These are phyloP conservation scores for Suncus etruscus DNA, from an alignment of 2,113 vertebrate genomes.

Conservation along the genomic window DNA sequence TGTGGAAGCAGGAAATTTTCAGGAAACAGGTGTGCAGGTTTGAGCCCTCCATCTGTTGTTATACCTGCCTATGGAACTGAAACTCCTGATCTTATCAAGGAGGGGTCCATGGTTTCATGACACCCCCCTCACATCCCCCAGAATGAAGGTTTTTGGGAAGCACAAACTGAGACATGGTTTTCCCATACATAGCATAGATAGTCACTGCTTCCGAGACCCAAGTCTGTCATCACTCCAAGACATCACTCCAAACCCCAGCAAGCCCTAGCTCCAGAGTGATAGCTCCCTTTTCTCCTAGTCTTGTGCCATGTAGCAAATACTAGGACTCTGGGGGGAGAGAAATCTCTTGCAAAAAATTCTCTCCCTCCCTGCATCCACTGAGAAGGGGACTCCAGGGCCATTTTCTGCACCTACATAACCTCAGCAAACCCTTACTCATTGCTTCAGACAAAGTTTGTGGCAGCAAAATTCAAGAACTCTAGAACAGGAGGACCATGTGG, in stretches of 20 bases:
- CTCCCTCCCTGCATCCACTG: background rate
- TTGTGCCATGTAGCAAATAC: slow-evolving; percentile 46
- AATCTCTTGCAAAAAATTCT: background rate
- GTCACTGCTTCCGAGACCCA: background rate
- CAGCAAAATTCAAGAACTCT: background rate
- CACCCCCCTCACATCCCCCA: background rate
- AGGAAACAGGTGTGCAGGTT: background rate
- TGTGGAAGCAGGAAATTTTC: background rate
- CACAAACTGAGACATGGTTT: background rate
- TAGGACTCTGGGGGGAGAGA: background rate
- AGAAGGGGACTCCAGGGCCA: background rate
- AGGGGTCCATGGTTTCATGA: background rate
- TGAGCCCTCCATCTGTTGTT: too few relatives aligned
- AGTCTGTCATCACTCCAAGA: slow-evolving; percentile 1
- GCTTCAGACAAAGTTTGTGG: background rate
- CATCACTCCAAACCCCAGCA: background rate
- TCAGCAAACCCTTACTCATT: background rate
- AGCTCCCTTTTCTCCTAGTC: slow-evolving; percentile 51
- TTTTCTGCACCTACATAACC: background rate
- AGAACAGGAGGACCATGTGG: background rate
- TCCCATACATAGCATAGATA: background rate
- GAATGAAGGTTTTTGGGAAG: background rate
- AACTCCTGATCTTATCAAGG: background rate
- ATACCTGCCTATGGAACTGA: background rate
- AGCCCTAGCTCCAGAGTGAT: background rate